Evolutionary conservation across 2,888 invertebrate genomes (phyloP).

Genomic region (Chrysomela aeneicollis): DNA sequence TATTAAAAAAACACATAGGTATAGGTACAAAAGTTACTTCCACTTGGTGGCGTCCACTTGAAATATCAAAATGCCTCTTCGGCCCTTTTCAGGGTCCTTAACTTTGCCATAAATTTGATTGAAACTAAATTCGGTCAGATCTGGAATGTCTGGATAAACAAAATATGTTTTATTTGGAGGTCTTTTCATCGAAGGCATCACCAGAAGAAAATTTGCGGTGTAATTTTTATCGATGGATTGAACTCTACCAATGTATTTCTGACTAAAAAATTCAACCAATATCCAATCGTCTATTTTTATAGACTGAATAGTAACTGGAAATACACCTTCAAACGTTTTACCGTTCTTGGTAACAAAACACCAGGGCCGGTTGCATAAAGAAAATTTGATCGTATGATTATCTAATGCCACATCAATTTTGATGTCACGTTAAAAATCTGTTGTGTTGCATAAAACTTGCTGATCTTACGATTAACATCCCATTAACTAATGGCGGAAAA

Average conservation of each 20-base stretch:
- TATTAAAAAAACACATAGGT: no score
- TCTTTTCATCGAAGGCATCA: conserved; percentile 26
- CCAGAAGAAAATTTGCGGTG: conserved; percentile 27
- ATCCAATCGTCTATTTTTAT: conserved; percentile 26
- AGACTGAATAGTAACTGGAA: conserved; percentile 27
- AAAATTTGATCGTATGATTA: no score
- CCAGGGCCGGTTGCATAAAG: no score
- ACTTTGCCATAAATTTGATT: conserved; percentile 27
- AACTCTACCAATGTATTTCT: conserved; percentile 29
- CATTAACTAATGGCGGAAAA: no score
- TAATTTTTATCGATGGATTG: conserved; percentile 28
- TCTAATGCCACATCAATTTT: no score
- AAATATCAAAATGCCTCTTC: conserved; percentile 25
- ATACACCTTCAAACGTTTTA: conserved; percentile 27
- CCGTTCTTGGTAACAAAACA: conserved; percentile 31
- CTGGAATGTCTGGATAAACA: no score
- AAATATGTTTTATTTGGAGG: no score
- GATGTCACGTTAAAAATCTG: no score
- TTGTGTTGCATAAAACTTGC: no score
- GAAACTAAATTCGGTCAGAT: conserved; percentile 28
- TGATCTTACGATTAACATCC: no score
- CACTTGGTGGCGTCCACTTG: conserved; percentile 23
- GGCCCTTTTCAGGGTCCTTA: conserved; percentile 24
- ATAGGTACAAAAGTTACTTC: no score
- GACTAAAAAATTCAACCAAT: conserved; percentile 27